phyloP scores from a whole-genome alignment of 2,888 invertebrate genomes.

The Urechis unicinctus region DNA sequence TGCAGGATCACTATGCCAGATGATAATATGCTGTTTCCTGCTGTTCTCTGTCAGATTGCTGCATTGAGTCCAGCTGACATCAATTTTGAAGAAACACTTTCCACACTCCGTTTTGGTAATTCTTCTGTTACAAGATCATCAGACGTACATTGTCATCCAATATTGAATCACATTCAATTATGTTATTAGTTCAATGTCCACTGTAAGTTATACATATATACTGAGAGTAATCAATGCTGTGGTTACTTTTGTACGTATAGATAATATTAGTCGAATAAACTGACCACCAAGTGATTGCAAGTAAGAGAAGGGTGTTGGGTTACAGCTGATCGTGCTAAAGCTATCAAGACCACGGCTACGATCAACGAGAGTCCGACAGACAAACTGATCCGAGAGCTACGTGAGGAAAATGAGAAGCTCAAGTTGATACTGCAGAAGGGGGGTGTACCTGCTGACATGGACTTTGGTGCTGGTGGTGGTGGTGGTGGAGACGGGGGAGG shows the following conservation, averaged over 20 bases:
- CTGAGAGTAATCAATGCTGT: too few species aligned
- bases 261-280: too few species aligned
- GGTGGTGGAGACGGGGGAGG: background rate
- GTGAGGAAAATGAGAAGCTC: slow-evolving; percentile 40
- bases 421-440: slow-evolving; percentile 30
- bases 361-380: slow-evolving; percentile 46
- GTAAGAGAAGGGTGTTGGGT: too few species aligned
- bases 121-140: too few species aligned
- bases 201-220: too few species aligned
- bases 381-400: slow-evolving; percentile 41
- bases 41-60: slow-evolving; percentile 41
- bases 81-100: slow-evolving; percentile 55
- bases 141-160: too few species aligned
- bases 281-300: too few species aligned
- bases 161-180: too few species aligned
- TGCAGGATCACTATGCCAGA: too few species aligned
- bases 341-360: slow-evolving; percentile 43
- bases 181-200: too few species aligned
- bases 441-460: background rate
- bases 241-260: too few species aligned
- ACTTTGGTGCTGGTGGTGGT: background rate
- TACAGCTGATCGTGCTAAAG: slow-evolving; percentile 44
- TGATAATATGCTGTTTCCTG: background rate
- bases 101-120: slow-evolving; percentile 55
- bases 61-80: slow-evolving; percentile 56